Evolutionary conservation across 2,797 vertebrate genomes (phyloP), one percentile per base, ranked within the genome.

Genomic region (Aselliscus stoliczkanus): DNA sequence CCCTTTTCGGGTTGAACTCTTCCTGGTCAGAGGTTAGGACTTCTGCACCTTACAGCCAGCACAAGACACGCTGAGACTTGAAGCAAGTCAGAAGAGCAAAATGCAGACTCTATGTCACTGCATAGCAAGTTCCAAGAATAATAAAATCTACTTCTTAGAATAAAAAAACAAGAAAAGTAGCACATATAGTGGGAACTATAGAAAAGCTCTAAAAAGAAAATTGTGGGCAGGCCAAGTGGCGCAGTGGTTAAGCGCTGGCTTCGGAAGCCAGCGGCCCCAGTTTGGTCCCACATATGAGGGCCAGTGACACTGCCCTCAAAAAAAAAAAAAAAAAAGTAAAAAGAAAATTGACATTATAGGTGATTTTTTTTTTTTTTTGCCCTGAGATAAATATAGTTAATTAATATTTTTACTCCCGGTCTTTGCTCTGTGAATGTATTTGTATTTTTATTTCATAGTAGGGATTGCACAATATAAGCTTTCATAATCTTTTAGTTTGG

Each of bases 111-210:
- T 27, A 44, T 42, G 50, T 64, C 81, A 79, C 76, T 76, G 52
- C 84, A 64, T 29, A 91, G 72, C n/a, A 88, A 93, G 72, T 96
- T 93, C 75, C 23, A 62, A 75, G 69, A 95, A 65, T 56, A 77
- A 98, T 97, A 97, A 97, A 98, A 96, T 97, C 95, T 97, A 97
- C 89, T 96, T 95, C 96, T 94, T 95, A 90, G 75, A 92, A 81
- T 85, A 70, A n/a, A n/a, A n/a, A n/a, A n/a, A n/a, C n/a, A n/a
- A n/a, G n/a, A n/a, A n/a, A n/a, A n/a, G n/a, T n/a, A 47, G 31
- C 25, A 60, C 4, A 64, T 37, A 18, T 58, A 50, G 52, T 65
- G 76, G 27, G 44, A 88, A 80, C 84, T 88, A 91, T 13, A 29
- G 17, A 56, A 91, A 92, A 54, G 23, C 5, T 75, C 27, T 84